Evolutionary conservation across 2,888 invertebrate genomes (phyloP), one percentile per base, ranked within the genome.

Genomic region (Ichneumoninae sp.): DNA sequence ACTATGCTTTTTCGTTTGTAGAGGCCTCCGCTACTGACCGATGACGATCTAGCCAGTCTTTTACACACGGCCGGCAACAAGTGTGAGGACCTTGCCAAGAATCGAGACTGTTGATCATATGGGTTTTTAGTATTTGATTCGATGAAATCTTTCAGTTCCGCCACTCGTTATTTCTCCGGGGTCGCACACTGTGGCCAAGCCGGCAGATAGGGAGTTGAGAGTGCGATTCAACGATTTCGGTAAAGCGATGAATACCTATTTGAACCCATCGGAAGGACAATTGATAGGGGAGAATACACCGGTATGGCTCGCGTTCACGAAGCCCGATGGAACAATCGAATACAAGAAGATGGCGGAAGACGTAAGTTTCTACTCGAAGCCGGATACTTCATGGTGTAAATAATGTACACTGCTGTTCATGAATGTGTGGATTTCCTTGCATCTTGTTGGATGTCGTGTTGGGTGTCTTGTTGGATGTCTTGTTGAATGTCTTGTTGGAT

Each of bases 201-300:
- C 19, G 44, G 44, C 10, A 36, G 26, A 4, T 1, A 16, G 2
- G 26, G 1, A 1, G 36, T 4, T 30, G 30, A 30, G 22, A 69
- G 6, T 69, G 8, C 26, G 6, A 47, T 69, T 50, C 8, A 47
- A 5, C 26, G 50, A 16, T 16, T 30, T 30, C 13, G 69, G 50
- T 19, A 30, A 5, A n/a, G 22, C 2, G 22, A 10, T 50, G 0
- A 3, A 50, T 30, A 6, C 10, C 22, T n/a, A 16, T 50, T 47
- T 69, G 50, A 44, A 69, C 10, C 69, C 69, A 8, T 16, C 33
- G 33, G 50, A 69, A 16, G 69, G 50, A 30, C 26, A n/a, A 30
- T 50, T 69, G 30, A 26, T 30, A 6, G 69, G 69, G 19, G 1
- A 1, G 10, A 8, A 47, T 26, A 69, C 69, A 30, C 50, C 69